phyloP scores from a whole-genome alignment of 2,797 vertebrate species.

The Melopsittacus undulatus region DNA sequence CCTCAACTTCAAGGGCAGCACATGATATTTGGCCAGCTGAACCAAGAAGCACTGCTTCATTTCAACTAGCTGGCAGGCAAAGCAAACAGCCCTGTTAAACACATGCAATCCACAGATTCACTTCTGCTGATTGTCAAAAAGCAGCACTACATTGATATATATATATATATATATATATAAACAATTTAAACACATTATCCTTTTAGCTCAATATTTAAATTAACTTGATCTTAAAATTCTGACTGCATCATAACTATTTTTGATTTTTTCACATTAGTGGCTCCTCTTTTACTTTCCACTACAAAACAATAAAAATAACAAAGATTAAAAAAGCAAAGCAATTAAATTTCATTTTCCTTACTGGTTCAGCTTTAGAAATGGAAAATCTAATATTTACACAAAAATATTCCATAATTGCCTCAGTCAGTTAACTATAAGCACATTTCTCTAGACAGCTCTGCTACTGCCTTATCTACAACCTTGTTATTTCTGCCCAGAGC shows the following conservation, averaged over 20 bases:
- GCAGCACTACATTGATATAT: not conserved
- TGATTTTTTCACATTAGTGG: not conserved
- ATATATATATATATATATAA: not conserved
- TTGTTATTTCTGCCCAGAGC: not conserved
- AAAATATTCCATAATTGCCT: not conserved
- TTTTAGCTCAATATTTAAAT: not conserved
- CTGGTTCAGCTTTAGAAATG: not conserved
- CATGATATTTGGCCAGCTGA: not conserved
- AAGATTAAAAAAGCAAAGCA: not conserved
- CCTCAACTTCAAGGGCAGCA: not conserved
- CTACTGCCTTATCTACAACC: not conserved
- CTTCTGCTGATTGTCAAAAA: not conserved
- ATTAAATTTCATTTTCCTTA: not conserved
- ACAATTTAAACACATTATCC: not conserved
- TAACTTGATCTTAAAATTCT: not conserved
- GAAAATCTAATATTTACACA: not conserved
- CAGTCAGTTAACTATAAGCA: not conserved
- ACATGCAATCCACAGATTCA: not conserved
- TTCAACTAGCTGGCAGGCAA: not conserved
- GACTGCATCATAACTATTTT: not conserved
- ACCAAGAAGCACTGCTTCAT: not conserved
- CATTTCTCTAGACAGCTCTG: not conserved
- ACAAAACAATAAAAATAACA: not conserved
- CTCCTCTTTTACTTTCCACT: not conserved
- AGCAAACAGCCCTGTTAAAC: not conserved